phyloP scores from a whole-genome alignment of 2,797 vertebrate genomes.

The Erethizon dorsatum region DNA sequence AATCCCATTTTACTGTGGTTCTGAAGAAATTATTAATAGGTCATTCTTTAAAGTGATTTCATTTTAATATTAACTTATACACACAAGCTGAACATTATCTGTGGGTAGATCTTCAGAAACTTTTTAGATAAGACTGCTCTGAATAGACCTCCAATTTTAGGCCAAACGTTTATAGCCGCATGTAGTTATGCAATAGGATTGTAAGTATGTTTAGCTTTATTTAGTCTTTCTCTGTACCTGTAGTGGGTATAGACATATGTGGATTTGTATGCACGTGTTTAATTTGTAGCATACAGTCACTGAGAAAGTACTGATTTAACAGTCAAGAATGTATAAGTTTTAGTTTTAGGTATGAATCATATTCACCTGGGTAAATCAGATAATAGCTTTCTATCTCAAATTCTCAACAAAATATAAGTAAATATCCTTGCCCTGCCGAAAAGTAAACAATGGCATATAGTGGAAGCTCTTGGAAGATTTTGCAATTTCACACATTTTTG shows the following conservation, averaged over 20 bases:
- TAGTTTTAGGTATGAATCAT: not conserved
- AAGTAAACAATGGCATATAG: not conserved
- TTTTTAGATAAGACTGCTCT: not conserved
- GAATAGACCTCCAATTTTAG: not conserved
- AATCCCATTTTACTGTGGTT: not conserved
- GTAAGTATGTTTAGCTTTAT: not conserved
- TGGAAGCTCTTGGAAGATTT: not conserved
- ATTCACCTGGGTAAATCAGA: not conserved
- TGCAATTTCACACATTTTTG: not conserved
- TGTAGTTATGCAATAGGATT: not conserved
- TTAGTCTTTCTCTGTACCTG: not conserved
- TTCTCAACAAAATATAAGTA: not conserved
- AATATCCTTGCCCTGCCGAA: not conserved
- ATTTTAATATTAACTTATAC: not conserved
- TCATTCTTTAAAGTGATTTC: not conserved
- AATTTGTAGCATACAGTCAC: not conserved
- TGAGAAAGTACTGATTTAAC: not conserved
- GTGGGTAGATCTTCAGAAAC: not conserved
- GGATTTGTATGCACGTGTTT: not conserved
- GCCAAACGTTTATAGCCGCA: not conserved
- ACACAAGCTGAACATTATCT: not conserved
- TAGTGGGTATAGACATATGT: not conserved
- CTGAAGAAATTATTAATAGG: not conserved
- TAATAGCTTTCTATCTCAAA: not conserved
- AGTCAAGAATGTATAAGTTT: not conserved